Base-by-base conservation (phyloP, 23 tunicate species). In the Oikopleura dioica region DNA sequence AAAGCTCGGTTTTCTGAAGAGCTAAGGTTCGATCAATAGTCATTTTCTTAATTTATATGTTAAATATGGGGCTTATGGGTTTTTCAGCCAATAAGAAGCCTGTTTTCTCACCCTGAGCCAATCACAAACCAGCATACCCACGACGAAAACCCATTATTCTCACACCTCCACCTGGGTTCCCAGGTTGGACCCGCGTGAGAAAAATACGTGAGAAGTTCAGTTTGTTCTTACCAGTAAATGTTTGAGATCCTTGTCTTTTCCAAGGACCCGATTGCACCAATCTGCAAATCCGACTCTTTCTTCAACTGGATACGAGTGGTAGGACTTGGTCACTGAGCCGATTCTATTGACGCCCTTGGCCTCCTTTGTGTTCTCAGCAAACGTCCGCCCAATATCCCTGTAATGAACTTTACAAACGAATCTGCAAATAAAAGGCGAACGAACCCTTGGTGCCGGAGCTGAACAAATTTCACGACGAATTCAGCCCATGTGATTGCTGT, bases 221-320 rank as follows among this genome's bases (percentile, higher is more conserved):
- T n/a, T n/a, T n/a, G n/a, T n/a, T n/a, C n/a, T n/a, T n/a, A n/a
- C n/a, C n/a, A 63, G 72, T 31, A 63, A 63, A 28, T 63, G 72
- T 63, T 63, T 63, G 5, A 63, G 29, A 28, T 63, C 72, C 16
- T 4, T 23, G 33, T 63, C 72, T 24, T 63, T 63, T 23, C 30
- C 72, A 28, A 63, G 33, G 26, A 63, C 33, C 33, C 72, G 72
- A 28, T 63, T 63, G 72, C 4, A 23, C 72, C 72, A 63, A 63
- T 63, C 72, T 2, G 72, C 72, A 63, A 63, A 63, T 2, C 72
- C 33, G 33, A 63, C 26, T 21, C 72, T 23, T 24, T 63, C 72
- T 28, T 63, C 72, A 31, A 63, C 26, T 16, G 29, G 5, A 31
- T 63, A 63, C 4, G 72, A 63, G 33, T 63, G 72, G 26, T 63